These are phyloP conservation scores for Motacilla tschutschensis DNA, from an alignment of 2,113 vertebrate species.

Conservation along the genomic window DNA sequence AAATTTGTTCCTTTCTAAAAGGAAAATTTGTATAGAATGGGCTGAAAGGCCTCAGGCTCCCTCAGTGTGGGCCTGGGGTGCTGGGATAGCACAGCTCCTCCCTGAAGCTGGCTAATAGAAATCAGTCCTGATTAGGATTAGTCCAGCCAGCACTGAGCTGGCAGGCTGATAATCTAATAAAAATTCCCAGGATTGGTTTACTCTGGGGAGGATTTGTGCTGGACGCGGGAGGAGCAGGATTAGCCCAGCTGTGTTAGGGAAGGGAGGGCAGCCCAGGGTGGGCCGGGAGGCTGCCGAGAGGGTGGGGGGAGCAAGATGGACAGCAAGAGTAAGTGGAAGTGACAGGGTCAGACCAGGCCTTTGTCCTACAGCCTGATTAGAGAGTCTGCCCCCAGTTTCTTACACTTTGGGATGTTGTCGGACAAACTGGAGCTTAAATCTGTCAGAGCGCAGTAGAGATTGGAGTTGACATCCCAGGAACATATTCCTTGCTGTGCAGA, in stretches of 20 bases:
- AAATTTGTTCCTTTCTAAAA: background rate
- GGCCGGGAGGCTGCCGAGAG: constrained; percentile 71
- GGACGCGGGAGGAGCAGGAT: constrained; percentile 83
- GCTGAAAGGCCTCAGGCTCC: constrained; percentile 66
- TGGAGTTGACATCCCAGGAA: constrained; percentile 77
- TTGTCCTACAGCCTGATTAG: constrained; percentile 95
- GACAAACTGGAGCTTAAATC: constrained; percentile 92
- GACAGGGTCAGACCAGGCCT: constrained; percentile 95
- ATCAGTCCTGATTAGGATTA: constrained; percentile 89
- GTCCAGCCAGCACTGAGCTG: constrained; percentile 73
- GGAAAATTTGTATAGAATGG: constrained; percentile 35
- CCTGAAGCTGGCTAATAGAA: constrained; percentile 81
- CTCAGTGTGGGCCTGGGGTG: constrained; percentile 69
- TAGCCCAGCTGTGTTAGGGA: constrained; percentile 78
- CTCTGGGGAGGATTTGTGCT: constrained; percentile 83
- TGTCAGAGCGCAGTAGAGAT: constrained; percentile 73
- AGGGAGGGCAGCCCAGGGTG: constrained; percentile 71
- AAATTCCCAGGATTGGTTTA: constrained; percentile 89
- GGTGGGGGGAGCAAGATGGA: constrained; percentile 78
- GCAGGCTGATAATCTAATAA: constrained; percentile 86
- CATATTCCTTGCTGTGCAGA: constrained; percentile 73
- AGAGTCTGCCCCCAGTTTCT: constrained; percentile 89
- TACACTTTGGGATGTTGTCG: constrained; percentile 93
- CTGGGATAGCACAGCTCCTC: constrained; percentile 71
- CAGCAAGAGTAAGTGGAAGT: constrained; percentile 91